Percentiles rank a stretch among this genome's conserved stretches.
These are phyloP conservation scores for Bombyx huttoni DNA, from an alignment of 2,888 invertebrate genomes.

Conservation along the genomic window DNA sequence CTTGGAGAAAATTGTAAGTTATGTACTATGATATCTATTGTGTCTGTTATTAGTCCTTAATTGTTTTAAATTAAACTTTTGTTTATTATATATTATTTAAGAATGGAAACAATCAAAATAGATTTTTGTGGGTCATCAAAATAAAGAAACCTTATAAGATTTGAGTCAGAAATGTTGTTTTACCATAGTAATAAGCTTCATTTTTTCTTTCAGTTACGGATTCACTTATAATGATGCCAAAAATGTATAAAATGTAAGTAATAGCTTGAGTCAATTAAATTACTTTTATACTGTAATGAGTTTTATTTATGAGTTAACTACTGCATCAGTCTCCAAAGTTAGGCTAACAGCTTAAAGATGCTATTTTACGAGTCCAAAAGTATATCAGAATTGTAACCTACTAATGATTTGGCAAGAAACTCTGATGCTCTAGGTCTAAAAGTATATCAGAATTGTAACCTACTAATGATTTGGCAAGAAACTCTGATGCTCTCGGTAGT, in stretches of 20 bases:
- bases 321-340: too few species aligned
- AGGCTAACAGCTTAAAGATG: too few species aligned
- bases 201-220: conserved; percentile 63
- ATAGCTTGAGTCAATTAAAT: neutral
- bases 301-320: neutral
- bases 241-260: conserved; percentile 50
- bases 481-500: too few species aligned
- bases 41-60: neutral
- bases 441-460: too few species aligned
- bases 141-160: too few species aligned
- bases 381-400: too few species aligned
- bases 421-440: too few species aligned
- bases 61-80: neutral
- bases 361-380: too few species aligned
- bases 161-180: too few species aligned
- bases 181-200: conserved; percentile 4
- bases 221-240: conserved; percentile 69
- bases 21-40: neutral
- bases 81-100: neutral
- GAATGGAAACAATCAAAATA: neutral
- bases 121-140: neutral
- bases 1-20: conserved; percentile 66
- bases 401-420: too few species aligned
- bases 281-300: neutral
- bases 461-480: too few species aligned